phyloP scores from a whole-genome alignment of 1,140 invertebrate species.

The Drosophila auraria region DNA sequence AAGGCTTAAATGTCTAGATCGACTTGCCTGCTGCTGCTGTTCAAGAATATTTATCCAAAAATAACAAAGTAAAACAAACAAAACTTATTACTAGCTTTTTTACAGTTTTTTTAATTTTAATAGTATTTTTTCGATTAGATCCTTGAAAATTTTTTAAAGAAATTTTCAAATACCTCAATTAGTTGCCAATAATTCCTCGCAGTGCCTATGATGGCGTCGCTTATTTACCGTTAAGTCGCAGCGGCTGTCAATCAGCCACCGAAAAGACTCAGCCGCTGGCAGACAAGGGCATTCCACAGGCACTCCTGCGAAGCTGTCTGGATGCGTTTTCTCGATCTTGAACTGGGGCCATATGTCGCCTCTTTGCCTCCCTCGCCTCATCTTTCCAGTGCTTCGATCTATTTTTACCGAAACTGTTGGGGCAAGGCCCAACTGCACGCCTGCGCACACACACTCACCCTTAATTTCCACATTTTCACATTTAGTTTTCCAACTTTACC shows the following conservation, averaged over 20 bases:
- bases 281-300: conserved; percentile 68
- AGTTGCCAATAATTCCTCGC: neutral
- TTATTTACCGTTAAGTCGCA: conserved; percentile 79
- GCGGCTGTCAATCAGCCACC: conserved; percentile 69
- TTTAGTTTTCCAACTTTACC: conserved; percentile 63
- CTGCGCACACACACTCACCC: conserved; percentile 57
- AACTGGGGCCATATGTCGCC: conserved; percentile 66
- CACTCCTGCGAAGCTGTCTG: conserved; percentile 77
- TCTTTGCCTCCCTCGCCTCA: neutral
- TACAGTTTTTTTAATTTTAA: neutral
- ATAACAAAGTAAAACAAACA: no score
- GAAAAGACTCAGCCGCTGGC: conserved; percentile 22
- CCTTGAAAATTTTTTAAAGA: no score
- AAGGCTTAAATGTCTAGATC: no score
- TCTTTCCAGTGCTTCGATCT: conserved; percentile 14
- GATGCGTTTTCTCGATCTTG: conserved; percentile 44
- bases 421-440: conserved; percentile 38
- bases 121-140: no score
- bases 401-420: conserved; percentile 38
- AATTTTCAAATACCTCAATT: neutral
- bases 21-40: no score
- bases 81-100: no score
- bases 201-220: conserved; percentile 56
- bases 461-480: conserved; percentile 36
- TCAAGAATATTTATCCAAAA: no score